These are phyloP conservation scores for Drosophila paracracens DNA, from an alignment of 2,888 invertebrate genomes.

Conservation along the genomic window DNA sequence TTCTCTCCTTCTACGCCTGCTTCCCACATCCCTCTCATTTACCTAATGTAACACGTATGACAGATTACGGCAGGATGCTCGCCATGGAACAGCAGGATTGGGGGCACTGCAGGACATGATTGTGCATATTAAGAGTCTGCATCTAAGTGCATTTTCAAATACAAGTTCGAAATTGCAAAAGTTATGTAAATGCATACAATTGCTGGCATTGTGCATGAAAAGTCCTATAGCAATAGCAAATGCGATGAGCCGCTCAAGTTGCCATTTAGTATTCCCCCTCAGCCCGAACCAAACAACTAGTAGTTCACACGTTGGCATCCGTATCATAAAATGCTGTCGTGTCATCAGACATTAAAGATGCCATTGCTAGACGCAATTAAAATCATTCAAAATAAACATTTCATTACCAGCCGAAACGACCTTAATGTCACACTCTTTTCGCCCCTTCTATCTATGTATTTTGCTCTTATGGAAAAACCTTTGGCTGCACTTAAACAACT, in stretches of 20 bases:
- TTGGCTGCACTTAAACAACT: slow-evolving; percentile 30
- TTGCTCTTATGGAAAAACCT: not conserved
- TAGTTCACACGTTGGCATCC: slow-evolving; percentile 40
- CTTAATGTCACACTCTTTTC: slow-evolving; percentile 19
- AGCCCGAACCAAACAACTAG: not conserved
- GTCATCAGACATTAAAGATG: slow-evolving; percentile 72
- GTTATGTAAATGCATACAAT: slow-evolving; percentile 39
- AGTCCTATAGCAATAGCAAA: slow-evolving; percentile 4
- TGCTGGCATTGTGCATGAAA: slow-evolving; percentile 16
- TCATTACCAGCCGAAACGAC: slow-evolving; percentile 65
- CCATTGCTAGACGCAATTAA: slow-evolving; percentile 76
- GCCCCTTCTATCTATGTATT: not conserved
- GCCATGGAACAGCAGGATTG: not conserved
- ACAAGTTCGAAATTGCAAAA: slow-evolving; percentile 40
- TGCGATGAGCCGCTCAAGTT: not conserved
- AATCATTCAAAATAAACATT: slow-evolving; percentile 70
- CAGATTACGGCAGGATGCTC: slow-evolving; percentile 59
- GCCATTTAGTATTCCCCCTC: slow-evolving; percentile 1
- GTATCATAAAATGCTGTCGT: slow-evolving; percentile 48
- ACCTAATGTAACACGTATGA: slow-evolving; percentile 53
- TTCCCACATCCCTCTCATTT: slow-evolving; percentile 5
- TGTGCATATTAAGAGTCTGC: slow-evolving; percentile 60
- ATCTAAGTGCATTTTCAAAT: slow-evolving; percentile 74
- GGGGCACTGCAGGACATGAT: slow-evolving; percentile 44
- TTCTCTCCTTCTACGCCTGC: not conserved